These are phyloP conservation scores for Trissonchulus sp. DNA, from an alignment of 2,888 invertebrate species.

Conservation along the genomic window DNA sequence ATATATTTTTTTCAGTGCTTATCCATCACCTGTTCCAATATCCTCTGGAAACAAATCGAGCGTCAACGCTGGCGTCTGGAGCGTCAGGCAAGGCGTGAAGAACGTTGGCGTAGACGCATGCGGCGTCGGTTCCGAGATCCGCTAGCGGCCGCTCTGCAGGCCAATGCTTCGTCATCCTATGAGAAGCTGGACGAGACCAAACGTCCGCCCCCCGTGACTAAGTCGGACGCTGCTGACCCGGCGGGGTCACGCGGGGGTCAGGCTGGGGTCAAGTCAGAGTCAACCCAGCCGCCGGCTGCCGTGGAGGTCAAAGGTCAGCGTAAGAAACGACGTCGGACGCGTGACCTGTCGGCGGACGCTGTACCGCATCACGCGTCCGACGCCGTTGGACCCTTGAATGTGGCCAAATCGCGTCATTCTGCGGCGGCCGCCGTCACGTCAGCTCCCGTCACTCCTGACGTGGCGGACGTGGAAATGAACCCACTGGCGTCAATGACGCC, in stretches of 20 bases:
- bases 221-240: neutral
- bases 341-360: too few relatives aligned
- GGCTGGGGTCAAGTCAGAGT: neutral
- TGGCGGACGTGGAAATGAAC: too few relatives aligned
- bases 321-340: neutral
- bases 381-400: too few relatives aligned
- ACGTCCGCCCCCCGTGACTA: neutral
- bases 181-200: neutral
- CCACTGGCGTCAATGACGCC: too few relatives aligned
- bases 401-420: too few relatives aligned
- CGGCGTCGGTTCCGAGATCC: constrained; percentile 28
- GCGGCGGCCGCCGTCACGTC: too few relatives aligned
- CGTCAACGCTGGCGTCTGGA: constrained; percentile 48
- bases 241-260: too few relatives aligned
- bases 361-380: too few relatives aligned
- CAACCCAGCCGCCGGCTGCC: neutral
- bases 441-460: too few relatives aligned
- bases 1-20: constrained; percentile 43
- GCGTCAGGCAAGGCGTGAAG: constrained; percentile 45
- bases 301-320: neutral
- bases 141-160: neutral
- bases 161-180: neutral
- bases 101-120: constrained; percentile 38
- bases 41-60: constrained; percentile 50
- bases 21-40: constrained; percentile 46